These are phyloP conservation scores for Zosterops japonicus DNA, from an alignment of 2,113 vertebrate genomes.

Conservation along the genomic window DNA sequence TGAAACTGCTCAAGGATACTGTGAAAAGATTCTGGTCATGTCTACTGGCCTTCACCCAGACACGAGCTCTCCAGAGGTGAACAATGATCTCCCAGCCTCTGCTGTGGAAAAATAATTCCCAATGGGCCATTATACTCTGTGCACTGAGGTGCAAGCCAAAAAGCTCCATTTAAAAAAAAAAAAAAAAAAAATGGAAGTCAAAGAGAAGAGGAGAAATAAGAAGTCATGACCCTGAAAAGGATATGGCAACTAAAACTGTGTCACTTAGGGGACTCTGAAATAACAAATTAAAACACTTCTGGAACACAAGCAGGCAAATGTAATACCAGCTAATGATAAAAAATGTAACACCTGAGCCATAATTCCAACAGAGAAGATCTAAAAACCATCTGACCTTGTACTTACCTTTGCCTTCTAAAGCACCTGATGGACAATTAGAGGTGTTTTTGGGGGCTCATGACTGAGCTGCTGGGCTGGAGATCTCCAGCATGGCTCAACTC, in stretches of 20 bases:
- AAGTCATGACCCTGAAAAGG: background rate
- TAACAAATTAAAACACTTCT: background rate
- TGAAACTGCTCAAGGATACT: background rate
- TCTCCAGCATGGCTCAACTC: background rate
- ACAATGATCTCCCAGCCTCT: background rate
- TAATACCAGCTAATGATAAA: background rate
- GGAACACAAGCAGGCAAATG: background rate
- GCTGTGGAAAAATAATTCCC: background rate
- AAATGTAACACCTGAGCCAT: background rate
- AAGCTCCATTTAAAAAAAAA: background rate
- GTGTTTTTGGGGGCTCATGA: background rate
- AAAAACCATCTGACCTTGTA: background rate
- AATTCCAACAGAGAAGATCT: background rate
- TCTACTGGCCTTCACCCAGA: background rate
- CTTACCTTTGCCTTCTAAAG: background rate
- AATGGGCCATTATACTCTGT: background rate
- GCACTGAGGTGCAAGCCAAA: background rate
- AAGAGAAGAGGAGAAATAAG: background rate
- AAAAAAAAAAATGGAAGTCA: background rate
- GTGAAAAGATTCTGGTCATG: background rate
- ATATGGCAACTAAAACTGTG: background rate
- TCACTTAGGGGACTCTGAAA: background rate
- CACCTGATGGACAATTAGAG: background rate
- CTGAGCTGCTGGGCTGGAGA: background rate
- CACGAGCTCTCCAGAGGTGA: fast-evolving